Evolutionary conservation across 2,797 vertebrate genomes (phyloP).

Genomic region (Sarcoramphus papa): DNA sequence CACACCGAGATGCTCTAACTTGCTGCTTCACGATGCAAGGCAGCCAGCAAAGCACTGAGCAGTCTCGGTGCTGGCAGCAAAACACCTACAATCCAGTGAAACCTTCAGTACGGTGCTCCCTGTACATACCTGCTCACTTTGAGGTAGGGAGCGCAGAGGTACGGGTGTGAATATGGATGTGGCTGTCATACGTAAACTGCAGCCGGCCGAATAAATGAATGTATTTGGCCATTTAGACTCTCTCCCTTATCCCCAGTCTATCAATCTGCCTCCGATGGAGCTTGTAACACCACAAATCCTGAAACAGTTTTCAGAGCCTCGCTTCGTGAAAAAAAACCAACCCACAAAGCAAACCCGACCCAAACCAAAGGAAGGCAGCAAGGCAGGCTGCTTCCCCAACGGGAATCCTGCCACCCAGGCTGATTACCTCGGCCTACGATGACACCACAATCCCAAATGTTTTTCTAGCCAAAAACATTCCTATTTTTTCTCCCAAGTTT

Average conservation of each 20-base stretch:
- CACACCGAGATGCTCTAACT: neutral
- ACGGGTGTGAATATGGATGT: neutral
- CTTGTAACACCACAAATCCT: neutral
- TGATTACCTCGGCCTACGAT: neutral
- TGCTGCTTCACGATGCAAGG: neutral
- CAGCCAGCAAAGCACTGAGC: neutral
- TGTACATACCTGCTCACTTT: rapidly evolving
- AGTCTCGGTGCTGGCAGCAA: neutral
- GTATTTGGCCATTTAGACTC: neutral
- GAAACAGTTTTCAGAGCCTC: neutral
- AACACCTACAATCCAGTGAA: neutral
- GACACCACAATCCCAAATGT: no score
- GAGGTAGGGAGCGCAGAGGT: neutral
- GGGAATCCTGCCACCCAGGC: neutral
- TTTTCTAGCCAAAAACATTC: neutral
- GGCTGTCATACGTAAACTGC: neutral
- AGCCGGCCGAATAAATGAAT: neutral
- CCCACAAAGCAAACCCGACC: neutral
- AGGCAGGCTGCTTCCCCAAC: neutral
- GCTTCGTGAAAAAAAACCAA: neutral
- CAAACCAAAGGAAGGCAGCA: neutral
- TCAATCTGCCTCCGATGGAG: neutral
- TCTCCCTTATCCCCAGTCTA: neutral
- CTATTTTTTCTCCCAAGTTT: neutral
- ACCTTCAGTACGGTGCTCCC: rapidly evolving